Evolutionary conservation across 2,797 vertebrate species (phyloP).

Genomic region (Graptemys geographica): DNA sequence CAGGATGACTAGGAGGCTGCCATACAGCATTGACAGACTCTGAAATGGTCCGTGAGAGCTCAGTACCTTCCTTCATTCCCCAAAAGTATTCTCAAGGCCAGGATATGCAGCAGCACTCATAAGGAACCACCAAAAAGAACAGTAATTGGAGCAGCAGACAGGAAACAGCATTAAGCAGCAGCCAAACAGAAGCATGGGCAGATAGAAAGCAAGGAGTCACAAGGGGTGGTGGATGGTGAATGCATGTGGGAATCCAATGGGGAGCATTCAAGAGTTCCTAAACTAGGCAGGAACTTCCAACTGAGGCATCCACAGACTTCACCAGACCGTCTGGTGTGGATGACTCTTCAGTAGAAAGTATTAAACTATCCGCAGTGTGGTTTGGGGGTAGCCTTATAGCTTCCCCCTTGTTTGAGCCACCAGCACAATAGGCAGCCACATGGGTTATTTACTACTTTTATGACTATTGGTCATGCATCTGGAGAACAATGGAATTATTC

Average conservation of each 20-base stretch:
- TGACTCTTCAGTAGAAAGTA: neutral
- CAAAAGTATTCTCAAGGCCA: neutral
- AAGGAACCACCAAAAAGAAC: rapidly evolving
- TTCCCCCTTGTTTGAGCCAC: neutral
- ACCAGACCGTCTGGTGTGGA: neutral
- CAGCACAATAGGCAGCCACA: neutral
- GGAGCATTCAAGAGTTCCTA: neutral
- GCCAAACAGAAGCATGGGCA: neutral
- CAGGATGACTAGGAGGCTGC: neutral
- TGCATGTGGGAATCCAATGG: neutral
- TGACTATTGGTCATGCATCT: neutral
- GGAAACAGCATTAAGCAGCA: neutral
- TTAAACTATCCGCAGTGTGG: neutral
- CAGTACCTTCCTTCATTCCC: neutral
- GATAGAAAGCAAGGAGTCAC: neutral
- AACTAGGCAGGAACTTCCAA: neutral
- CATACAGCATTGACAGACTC: neutral
- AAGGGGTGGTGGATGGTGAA: neutral
- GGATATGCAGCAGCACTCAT: neutral
- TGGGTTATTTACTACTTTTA: neutral
- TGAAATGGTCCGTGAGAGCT: neutral
- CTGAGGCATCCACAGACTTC: neutral
- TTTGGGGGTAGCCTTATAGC: neutral
- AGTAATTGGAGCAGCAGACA: neutral
- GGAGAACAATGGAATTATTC: neutral